phyloP scores from a whole-genome alignment of 92 coral and sea anemone species.

The Epizoanthus fatuus region DNA sequence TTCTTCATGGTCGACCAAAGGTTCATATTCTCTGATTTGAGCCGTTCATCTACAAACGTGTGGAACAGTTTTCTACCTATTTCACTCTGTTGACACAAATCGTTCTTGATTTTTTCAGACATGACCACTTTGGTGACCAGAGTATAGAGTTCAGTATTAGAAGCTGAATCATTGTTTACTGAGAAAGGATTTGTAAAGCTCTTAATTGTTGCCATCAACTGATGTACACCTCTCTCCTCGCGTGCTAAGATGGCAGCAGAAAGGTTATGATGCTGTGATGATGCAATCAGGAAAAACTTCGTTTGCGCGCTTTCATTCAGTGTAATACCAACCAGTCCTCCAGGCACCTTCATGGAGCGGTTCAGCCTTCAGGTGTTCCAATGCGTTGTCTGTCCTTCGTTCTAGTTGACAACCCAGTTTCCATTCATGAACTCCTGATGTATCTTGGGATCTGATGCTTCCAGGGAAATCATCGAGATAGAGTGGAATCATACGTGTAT shows the following conservation, averaged over 20 bases:
- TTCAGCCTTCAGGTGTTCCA: slow-evolving; percentile 28
- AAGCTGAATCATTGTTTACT: slow-evolving; percentile 10
- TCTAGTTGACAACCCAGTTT: slow-evolving; percentile 75
- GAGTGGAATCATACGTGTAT: slow-evolving; percentile 64
- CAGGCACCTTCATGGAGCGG: slow-evolving; percentile 3
- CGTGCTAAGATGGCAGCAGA: slow-evolving; percentile 15
- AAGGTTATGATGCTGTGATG: slow-evolving; percentile 51
- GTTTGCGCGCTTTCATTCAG: neutral
- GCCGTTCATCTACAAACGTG: slow-evolving; percentile 57
- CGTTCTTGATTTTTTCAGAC: neutral
- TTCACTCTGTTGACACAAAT: neutral
- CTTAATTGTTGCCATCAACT: slow-evolving; percentile 17
- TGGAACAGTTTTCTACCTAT: slow-evolving; percentile 48
- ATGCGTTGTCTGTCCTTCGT: slow-evolving; percentile 32
- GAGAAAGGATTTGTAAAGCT: slow-evolving; percentile 58
- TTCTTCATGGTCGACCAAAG: slow-evolving; percentile 62
- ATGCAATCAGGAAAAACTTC: slow-evolving; percentile 20
- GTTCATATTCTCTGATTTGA: slow-evolving; percentile 56
- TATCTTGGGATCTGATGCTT: slow-evolving; percentile 60
- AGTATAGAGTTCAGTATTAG: neutral
- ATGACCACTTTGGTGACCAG: slow-evolving; percentile 8
- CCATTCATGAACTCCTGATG: slow-evolving; percentile 55
- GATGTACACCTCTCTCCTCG: slow-evolving; percentile 27
- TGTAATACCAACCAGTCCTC: neutral
- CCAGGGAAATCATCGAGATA: slow-evolving; percentile 62